Percentiles rank a stretch among this genome's conserved stretches.
Evolutionary conservation across 30 jellyfish, hydroid and myxozoan species (phyloP).

Genomic region (Sanderia malayensis): DNA sequence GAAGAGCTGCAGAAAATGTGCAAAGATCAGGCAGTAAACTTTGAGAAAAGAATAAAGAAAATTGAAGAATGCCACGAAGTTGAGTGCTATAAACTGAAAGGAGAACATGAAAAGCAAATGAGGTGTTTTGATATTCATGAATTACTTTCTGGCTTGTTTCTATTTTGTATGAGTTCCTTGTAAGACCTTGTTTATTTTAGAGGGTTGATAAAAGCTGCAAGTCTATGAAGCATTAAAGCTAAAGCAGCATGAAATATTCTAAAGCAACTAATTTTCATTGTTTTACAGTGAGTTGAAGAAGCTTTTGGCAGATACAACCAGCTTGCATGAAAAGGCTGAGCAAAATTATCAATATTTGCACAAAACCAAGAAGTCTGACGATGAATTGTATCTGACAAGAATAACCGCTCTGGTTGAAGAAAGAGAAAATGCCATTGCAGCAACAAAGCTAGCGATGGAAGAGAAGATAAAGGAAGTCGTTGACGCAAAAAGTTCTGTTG

Average conservation of each 20-base stretch:
- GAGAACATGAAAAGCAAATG: slow-evolving; percentile 13
- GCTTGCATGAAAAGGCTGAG: background rate
- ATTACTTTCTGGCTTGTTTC: background rate
- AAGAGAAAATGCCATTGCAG: slow-evolving; percentile 22
- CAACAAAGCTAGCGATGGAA: slow-evolving; percentile 26
- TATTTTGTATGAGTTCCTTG: too few species aligned
- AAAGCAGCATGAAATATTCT: too few species aligned
- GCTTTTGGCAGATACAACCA: slow-evolving; percentile 5
- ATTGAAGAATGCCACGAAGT: slow-evolving; percentile 42
- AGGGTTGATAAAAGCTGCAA: too few species aligned
- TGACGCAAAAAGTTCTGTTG: slow-evolving; percentile 1
- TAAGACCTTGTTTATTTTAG: too few species aligned
- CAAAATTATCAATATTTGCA: slow-evolving; percentile 9
- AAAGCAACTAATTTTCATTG: too few species aligned
- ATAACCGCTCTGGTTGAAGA: slow-evolving; percentile 51
- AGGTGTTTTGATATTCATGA: too few species aligned
- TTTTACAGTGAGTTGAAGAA: slow-evolving; percentile 21
- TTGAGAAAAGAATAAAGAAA: slow-evolving; percentile 4
- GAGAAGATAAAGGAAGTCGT: slow-evolving; percentile 7
- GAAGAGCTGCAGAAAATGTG: slow-evolving; percentile 22
- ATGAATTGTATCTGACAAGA: slow-evolving; percentile 25
- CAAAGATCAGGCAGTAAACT: slow-evolving; percentile 16
- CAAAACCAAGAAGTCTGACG: slow-evolving; percentile 41
- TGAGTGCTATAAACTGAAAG: slow-evolving; percentile 30
- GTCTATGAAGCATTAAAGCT: too few species aligned